Evolutionary conservation across 2,888 invertebrate species (phyloP), one percentile per base, ranked within the genome.

Genomic region (Rapana venosa): DNA sequence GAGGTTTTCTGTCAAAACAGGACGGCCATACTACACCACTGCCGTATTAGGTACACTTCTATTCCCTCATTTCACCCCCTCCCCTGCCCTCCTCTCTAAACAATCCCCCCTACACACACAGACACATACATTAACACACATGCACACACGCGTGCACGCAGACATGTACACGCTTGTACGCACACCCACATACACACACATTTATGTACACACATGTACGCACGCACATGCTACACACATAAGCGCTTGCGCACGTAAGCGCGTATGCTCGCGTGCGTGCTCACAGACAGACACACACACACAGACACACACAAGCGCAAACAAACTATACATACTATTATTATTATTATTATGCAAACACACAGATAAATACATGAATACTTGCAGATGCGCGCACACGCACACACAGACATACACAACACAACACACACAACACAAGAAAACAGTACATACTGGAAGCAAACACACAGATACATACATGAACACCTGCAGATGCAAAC

Each of bases 221-320:
- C 77, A 77, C 70, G 26, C 11, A 70, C 70, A 70, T 22, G 26
- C 11, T n/a, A 6, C 70, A 70, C 11, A 22, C 70, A 70, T n/a
- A n/a, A n/a, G n/a, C n/a, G n/a, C n/a, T n/a, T n/a, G n/a, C n/a
- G n/a, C n/a, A n/a, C n/a, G n/a, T n/a, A n/a, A n/a, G n/a, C n/a
- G n/a, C n/a, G n/a, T n/a, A n/a, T n/a, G n/a, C n/a, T n/a, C n/a
- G n/a, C n/a, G n/a, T n/a, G n/a, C n/a, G n/a, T n/a, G n/a, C n/a
- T n/a, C 70, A n/a, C 70, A 74, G n/a, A 74, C 70, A 74, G 6
- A 74, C 70, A 74, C 70, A 74, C 70, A 26, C n/a, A 74, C 70
- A 11, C n/a, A 8, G 26, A 70, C 70, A 8, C 70, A 70, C 61
- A 61, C 61, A 61, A n/a, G n/a, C n/a, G n/a, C n/a, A n/a, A n/a